phyloP scores from a whole-genome alignment of 2,113 vertebrate species.

The Meriones unguiculatus region DNA sequence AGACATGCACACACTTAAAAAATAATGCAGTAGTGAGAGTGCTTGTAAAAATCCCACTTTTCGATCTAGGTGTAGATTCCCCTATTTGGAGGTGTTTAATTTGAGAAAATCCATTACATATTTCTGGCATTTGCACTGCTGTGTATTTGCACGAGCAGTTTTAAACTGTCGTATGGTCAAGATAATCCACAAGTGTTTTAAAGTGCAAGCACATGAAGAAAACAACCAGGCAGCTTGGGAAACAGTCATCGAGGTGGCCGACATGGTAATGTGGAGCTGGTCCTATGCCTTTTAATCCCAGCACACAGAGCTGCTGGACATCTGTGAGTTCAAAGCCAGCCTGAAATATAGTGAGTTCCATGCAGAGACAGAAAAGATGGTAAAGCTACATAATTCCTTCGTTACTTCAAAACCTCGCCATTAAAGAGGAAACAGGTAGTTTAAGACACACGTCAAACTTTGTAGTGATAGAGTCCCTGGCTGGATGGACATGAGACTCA shows the following conservation, averaged over 20 bases:
- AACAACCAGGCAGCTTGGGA: neutral
- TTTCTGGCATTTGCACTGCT: neutral
- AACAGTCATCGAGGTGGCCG: neutral
- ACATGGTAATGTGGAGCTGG: neutral
- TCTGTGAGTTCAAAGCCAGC: neutral
- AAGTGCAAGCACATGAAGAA: conserved; percentile 4
- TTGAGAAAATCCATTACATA: neutral
- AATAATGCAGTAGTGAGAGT: neutral
- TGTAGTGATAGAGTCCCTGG: conserved; percentile 4
- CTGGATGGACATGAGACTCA: neutral
- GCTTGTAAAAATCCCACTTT: neutral
- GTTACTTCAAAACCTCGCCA: neutral
- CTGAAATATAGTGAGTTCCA: neutral
- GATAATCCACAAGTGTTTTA: neutral
- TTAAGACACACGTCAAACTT: conserved; percentile 52
- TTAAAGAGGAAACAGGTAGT: conserved; percentile 18
- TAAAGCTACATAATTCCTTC: neutral
- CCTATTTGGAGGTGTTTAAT: neutral
- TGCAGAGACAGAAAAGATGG: neutral
- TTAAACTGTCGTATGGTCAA: conserved; percentile 29
- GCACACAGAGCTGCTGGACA: neutral
- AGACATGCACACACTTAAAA: neutral
- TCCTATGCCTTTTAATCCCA: neutral
- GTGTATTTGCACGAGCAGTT: neutral
- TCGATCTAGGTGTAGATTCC: neutral